Evolutionary conservation across 2,113 vertebrate genomes (phyloP).

Genomic region (Cyanoderma ruficeps): DNA sequence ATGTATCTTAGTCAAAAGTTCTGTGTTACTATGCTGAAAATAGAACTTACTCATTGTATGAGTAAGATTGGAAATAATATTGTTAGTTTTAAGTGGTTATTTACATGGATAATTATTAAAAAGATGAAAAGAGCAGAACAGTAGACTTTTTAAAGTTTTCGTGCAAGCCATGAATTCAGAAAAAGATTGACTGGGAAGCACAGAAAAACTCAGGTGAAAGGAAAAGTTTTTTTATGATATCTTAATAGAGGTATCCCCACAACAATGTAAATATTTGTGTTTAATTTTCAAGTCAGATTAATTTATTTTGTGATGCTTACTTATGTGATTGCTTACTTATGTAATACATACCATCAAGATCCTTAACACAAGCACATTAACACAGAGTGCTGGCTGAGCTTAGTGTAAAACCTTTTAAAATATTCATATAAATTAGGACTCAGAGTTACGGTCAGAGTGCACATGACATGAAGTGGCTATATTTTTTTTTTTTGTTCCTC

Average conservation of each 20-base stretch:
- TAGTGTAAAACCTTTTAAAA: not conserved
- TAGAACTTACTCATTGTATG: not conserved
- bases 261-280: not conserved
- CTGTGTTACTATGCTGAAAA: not conserved
- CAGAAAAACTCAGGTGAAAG: not conserved
- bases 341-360: not conserved
- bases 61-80: not conserved
- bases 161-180: not conserved
- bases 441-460: not conserved
- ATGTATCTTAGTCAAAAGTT: not conserved
- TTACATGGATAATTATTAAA: not conserved
- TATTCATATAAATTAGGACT: not conserved
- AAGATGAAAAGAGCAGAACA: not conserved
- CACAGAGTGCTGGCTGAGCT: not conserved
- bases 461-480: not conserved
- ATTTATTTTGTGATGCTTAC: not conserved
- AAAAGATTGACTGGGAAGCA: not conserved
- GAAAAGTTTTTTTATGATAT: not conserved
- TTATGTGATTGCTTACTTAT: not conserved
- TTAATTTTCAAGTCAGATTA: not conserved
- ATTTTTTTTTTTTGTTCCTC: not conserved
- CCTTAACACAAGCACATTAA: not conserved
- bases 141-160: not conserved
- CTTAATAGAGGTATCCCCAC: not conserved
- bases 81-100: not conserved